Evolutionary conservation across 2,888 invertebrate species (phyloP), one percentile per base, ranked within the genome.

Genomic region (Drosophila monieri): DNA sequence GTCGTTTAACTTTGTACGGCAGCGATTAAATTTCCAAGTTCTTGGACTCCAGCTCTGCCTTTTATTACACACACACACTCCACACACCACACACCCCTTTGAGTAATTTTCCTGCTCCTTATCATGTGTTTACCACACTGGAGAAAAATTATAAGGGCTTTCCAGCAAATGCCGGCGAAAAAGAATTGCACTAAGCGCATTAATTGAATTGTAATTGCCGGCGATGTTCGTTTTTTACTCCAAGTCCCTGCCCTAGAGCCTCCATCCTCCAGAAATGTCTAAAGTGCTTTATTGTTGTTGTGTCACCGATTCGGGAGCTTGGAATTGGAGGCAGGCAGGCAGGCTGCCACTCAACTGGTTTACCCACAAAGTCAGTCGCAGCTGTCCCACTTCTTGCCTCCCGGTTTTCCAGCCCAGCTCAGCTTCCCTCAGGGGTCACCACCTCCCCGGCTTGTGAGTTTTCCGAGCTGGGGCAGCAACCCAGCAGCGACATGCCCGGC

Each of bases 151-250:
- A 51, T 14, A n/a, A 49, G 49, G 70, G 32, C 27, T 25, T 10
- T 27, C 12, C 15, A 30, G 71, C 8, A 14, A 35, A 30, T 14
- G 21, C 6, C 59, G 73, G 61, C 59, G 69, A 69, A 62, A 72
- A 74, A 58, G 77, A 79, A 77, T 80, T 69, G 77, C 86, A 56
- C 73, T 88, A 80, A 88, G 87, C 85, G 85, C 88, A 80, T 84
- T 84, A 84, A 84, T 84, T 88, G 84, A 84, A 84, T 84, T 84
- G 84, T 84, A 84, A 88, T 84, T 88, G 84, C 85, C 73, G 68
- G 48, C 65, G 39, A 14, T n/a, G 61, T 53, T 18, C 35, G 46
- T 52, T 30, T 67, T 58, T 30, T 54, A 44, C 30, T 52, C 21
- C 39, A 25, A 41, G 9, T n/a, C 43, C 21, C 8, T 32, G 6